These are phyloP conservation scores for Suncus etruscus DNA, from an alignment of 2,113 vertebrate genomes.

Conservation along the genomic window DNA sequence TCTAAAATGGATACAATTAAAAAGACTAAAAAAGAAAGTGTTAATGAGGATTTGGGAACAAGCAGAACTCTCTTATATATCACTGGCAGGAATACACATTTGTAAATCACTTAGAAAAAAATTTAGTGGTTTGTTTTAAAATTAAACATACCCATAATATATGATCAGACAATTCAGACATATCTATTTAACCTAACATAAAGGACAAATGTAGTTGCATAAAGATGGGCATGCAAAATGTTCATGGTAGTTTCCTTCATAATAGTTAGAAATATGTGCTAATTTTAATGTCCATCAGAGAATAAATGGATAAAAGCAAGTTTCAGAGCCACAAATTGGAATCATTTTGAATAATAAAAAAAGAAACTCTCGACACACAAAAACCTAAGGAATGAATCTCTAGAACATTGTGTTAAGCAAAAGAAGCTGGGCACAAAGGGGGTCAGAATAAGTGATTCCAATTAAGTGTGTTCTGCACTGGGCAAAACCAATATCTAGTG, in stretches of 20 bases:
- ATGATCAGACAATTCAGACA: background rate
- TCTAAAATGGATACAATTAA: background rate
- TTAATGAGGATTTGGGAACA: background rate
- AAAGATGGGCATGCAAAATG: background rate
- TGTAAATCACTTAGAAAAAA: slow-evolving; percentile 1
- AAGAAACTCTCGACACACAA: slow-evolving; percentile 17
- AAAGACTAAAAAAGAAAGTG: background rate
- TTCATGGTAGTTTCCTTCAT: background rate
- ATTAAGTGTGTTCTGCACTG: background rate
- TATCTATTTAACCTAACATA: background rate
- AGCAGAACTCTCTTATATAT: background rate
- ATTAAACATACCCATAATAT: background rate
- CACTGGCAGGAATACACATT: background rate
- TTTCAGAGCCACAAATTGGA: background rate
- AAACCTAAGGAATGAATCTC: slow-evolving; percentile 29
- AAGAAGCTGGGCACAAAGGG: background rate
- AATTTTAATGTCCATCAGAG: slow-evolving; percentile 3
- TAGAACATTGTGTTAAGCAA: background rate
- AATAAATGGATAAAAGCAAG: background rate
- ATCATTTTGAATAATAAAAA: slow-evolving; percentile 35
- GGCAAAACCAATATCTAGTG: background rate
- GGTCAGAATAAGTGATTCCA: background rate
- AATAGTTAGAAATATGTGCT: background rate
- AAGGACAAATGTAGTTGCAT: background rate
- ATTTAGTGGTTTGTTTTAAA: slow-evolving; percentile 36